Evolutionary conservation across 2,888 invertebrate species (phyloP).

Genomic region (Amblyjoppa fuscipennis): DNA sequence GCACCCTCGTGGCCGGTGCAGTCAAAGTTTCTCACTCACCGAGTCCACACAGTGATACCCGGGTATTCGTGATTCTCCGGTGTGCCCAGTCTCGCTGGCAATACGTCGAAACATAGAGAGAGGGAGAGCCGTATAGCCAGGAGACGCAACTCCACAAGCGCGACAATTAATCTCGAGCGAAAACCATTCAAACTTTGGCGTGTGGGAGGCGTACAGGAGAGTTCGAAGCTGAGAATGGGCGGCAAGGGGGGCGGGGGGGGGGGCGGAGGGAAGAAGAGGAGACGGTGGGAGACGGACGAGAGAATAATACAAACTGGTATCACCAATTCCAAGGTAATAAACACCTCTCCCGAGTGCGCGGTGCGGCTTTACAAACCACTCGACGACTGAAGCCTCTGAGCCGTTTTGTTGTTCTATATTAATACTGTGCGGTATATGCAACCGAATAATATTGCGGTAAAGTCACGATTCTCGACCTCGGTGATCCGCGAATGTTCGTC

Average conservation of each 20-base stretch:
- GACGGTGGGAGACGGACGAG: conserved; percentile 25
- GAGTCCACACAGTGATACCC: conserved; percentile 14
- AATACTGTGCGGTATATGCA: not conserved
- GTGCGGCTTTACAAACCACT: conserved; percentile 24
- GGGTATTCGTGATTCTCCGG: conserved; percentile 13
- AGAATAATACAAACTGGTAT: conserved; percentile 66
- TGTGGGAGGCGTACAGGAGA: conserved; percentile 30
- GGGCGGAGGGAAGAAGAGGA: not conserved
- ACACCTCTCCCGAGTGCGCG: conserved; percentile 52
- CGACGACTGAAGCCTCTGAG: conserved; percentile 16
- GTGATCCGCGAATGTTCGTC: not conserved
- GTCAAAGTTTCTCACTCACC: conserved; percentile 26
- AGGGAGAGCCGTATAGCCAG: conserved; percentile 2
- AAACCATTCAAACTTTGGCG: conserved; percentile 68
- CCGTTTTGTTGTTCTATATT: conserved; percentile 35
- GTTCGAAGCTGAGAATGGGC: not conserved
- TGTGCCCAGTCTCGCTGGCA: conserved; percentile 34
- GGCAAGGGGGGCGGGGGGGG: not conserved
- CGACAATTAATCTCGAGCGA: conserved; percentile 67
- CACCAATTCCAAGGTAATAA: conserved; percentile 63
- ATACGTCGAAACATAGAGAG: conserved; percentile 55
- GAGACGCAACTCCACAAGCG: conserved; percentile 62
- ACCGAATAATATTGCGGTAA: conserved; percentile 14
- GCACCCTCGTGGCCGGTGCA: not conserved
- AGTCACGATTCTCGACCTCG: not conserved